Percentiles rank a stretch among this genome's conserved stretches.
Evolutionary conservation across 2,888 invertebrate genomes (phyloP).

Genomic region (Quadriops clusia): DNA sequence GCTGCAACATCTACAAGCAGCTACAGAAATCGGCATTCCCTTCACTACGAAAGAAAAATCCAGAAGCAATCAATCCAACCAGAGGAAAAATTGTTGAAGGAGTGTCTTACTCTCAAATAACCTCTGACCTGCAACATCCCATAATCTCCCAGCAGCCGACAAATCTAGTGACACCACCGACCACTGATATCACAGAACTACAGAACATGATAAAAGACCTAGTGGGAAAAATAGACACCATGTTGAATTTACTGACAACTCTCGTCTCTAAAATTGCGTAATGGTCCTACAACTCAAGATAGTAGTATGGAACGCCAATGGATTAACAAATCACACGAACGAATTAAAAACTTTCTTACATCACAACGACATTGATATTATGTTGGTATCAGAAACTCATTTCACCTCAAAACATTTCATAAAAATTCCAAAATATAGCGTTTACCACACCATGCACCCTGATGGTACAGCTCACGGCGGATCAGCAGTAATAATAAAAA

Average conservation of each 20-base stretch:
- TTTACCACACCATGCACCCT: slow-evolving; percentile 12
- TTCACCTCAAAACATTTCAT: slow-evolving; percentile 12
- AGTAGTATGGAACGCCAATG: slow-evolving; percentile 14
- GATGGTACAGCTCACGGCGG: slow-evolving; percentile 11
- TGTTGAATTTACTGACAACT: too few species aligned
- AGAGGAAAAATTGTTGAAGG: too few species aligned
- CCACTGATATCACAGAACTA: too few species aligned
- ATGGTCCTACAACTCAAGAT: slow-evolving; percentile 9
- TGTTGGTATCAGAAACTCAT: slow-evolving; percentile 13
- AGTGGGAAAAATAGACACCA: slow-evolving; percentile 11
- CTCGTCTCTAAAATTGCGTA: slow-evolving; percentile 7
- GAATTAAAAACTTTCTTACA: slow-evolving; percentile 13
- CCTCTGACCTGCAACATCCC: too few species aligned
- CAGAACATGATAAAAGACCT: too few species aligned
- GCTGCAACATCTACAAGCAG: too few species aligned
- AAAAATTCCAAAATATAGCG: slow-evolving; percentile 11
- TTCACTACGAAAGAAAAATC: too few species aligned
- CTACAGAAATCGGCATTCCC: too few species aligned
- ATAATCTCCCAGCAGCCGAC: too few species aligned
- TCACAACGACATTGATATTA: slow-evolving; percentile 11
- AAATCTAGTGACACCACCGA: too few species aligned
- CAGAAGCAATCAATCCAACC: too few species aligned
- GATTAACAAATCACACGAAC: slow-evolving; percentile 11
- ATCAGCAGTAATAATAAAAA: slow-evolving; percentile 12
- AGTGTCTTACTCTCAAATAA: too few species aligned